Percentiles rank a stretch among this genome's conserved stretches.
Conservation (phyloP, 1,140 invertebrate species). For the Apis cerana region DNA sequence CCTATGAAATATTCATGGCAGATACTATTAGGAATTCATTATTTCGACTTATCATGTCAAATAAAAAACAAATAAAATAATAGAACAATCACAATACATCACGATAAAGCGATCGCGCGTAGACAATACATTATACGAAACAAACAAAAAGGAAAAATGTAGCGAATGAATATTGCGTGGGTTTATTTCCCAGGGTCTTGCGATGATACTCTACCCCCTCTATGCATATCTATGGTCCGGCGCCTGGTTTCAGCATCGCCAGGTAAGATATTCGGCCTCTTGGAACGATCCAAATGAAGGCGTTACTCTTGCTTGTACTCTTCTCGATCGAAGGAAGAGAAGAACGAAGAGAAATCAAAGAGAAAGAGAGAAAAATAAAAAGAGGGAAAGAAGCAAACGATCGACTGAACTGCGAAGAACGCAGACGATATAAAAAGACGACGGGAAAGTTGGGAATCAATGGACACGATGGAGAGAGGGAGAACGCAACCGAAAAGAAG, state of each 20-base stretch:
- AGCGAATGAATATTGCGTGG: constrained; percentile 3
- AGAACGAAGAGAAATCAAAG: not conserved
- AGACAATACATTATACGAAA: not conserved
- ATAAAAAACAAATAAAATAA: not conserved
- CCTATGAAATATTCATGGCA: not conserved
- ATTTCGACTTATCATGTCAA: too few species aligned
- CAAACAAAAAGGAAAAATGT: constrained; percentile 6
- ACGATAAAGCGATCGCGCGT: not conserved
- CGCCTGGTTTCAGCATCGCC: not conserved
- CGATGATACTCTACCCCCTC: constrained; percentile 15
- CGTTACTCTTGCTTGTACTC: constrained; percentile 27
- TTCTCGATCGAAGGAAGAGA: not conserved
- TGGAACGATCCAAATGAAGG: constrained; percentile 31
- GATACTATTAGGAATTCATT: not conserved
- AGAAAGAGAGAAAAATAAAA: not conserved
- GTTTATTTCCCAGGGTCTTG: constrained; percentile 41
- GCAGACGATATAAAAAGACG: constrained; percentile 38
- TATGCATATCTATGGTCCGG: not conserved
- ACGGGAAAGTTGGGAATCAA: constrained; percentile 30
- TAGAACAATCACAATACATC: not conserved
- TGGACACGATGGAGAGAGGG: constrained; percentile 21
- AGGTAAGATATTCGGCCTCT: constrained; percentile 38
- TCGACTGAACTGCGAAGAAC: constrained; percentile 28
- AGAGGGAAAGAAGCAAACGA: constrained; percentile 16
- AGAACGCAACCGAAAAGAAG: constrained; percentile 6